Conservation (phyloP, 2,797 vertebrate species). For the Danio choprae region DNA sequence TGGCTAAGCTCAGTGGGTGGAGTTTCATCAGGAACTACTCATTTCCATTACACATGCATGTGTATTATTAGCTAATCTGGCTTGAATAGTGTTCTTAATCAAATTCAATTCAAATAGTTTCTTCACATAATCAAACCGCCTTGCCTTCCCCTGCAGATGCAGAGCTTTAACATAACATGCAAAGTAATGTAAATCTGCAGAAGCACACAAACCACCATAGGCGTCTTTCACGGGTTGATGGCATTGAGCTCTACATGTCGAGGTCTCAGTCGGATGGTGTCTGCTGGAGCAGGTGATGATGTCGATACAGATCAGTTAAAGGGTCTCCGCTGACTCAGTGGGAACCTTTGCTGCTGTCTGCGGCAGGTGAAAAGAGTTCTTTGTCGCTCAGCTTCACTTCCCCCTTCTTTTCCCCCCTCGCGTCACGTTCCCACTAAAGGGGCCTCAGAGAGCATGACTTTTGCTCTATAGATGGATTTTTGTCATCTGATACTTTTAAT, state of each 20-base stretch:
- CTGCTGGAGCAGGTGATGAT: conserved; percentile 34
- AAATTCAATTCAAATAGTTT: conserved; percentile 7
- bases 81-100: neutral
- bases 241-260: conserved; percentile 28
- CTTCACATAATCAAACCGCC: neutral
- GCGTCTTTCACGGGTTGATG: neutral
- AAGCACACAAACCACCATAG: neutral
- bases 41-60: conserved; percentile 40
- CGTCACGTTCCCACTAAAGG: conserved; percentile 54
- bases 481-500: conserved; percentile 71
- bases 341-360: conserved; percentile 46
- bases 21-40: conserved; percentile 22
- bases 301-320: conserved; percentile 47
- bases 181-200: neutral
- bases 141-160: neutral
- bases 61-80: neutral
- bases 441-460: conserved; percentile 40
- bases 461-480: conserved; percentile 61
- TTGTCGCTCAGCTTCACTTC: conserved; percentile 47
- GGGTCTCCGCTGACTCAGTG: conserved; percentile 44
- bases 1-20: conserved; percentile 42
- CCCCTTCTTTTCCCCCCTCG: conserved; percentile 22
- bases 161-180: neutral
- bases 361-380: conserved; percentile 47
- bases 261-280: conserved; percentile 37